Base-by-base conservation (phyloP, 2,797 vertebrate species). In the Picus viridis region DNA sequence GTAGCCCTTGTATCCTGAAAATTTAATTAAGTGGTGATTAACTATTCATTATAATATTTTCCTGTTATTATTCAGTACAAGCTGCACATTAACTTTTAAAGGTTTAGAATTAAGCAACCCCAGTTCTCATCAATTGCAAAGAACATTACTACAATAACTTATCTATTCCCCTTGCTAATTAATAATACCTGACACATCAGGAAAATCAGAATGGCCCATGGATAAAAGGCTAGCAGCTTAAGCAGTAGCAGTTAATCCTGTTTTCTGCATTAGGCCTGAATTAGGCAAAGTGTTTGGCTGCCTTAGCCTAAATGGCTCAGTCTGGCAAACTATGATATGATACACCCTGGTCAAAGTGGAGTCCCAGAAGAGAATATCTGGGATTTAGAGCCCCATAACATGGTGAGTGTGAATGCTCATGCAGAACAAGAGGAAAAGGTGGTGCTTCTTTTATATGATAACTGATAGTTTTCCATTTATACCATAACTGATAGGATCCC, bases 1-100 rank as follows among this genome's bases (percentile, higher is more conserved):
- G 91, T 93, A 96, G 72, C 80, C 86, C 74, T 89, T 95, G 74
- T 95, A 94, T 88, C 72, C 70, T 85, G 83, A 95, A 94, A 93
- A 96, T 89, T 90, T 96, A 94, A 94, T 96, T 95, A 96, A 92
- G 78, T 72, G 61, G 72, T 93, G 94, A 92, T 95, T 95, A 94
- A 93, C 80, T 95, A 92, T 96, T 95, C 88, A 96, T 96, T 96
- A 95, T 91, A 91, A 82, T 90, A 95, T 95, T 95, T 96, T 91
- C 84, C 89, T 90, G 75, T 90, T 95, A 90, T 95, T 95, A 94
- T 90, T 94, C 88, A 72, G 73, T 87, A 88, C 89, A 88, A 96
- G 86, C 54, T 85, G 22, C 67, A 68, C 36, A 91, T 93, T 90
- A 93, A 85, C 75, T 91, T 95, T 93, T 76, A 79, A 90, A 71